Evolutionary conservation across 2,888 invertebrate species (phyloP), one percentile per base, ranked within the genome.

Genomic region (Acanthosepion pharaonis): DNA sequence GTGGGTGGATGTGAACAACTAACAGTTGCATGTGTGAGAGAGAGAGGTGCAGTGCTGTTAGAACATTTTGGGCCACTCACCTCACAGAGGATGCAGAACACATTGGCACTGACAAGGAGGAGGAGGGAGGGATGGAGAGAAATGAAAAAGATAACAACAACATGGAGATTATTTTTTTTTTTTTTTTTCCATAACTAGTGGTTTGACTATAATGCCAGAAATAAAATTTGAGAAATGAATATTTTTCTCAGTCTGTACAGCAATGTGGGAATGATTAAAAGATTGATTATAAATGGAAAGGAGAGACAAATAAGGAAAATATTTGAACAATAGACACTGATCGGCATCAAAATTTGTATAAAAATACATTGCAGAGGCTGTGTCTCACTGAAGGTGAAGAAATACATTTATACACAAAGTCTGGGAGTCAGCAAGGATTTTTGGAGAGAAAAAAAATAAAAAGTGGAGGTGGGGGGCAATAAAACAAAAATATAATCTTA

Each of bases 1-100:
- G 78, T 78, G n/a, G n/a, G 78, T 78, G 78, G n/a, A 78, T n/a
- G 78, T 78, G 78, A n/a, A 78, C 5, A n/a, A 11, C 5, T n/a
- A 9, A 78, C 78, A 78, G 78, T 28, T 78, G 28, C 9, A 28
- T 9, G 78, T 28, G 78, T 18, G 64, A n/a, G 28, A 78, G 78
- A 78, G 28, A 78, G 78, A 78, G 78, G n/a, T 78, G 78, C 78
- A 78, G 78, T 78, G 78, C 78, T 5, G 78, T 78, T 78, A 78
- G 78, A 78, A 78, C 78, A 78, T 28, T 64, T 28, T 78, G 28
- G 78, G n/a, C 78, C 78, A 78, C 78, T 78, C 78, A 78, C 78
- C 78, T 78, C 78, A 78, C 78, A 78, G n/a, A 78, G n/a, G 78
- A 78, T 78, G 78, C 78, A 78, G 78, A 78, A 78, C 78, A 78